Evolutionary conservation across 1,140 invertebrate genomes (phyloP).

Genomic region (Aphidius gifuensis): DNA sequence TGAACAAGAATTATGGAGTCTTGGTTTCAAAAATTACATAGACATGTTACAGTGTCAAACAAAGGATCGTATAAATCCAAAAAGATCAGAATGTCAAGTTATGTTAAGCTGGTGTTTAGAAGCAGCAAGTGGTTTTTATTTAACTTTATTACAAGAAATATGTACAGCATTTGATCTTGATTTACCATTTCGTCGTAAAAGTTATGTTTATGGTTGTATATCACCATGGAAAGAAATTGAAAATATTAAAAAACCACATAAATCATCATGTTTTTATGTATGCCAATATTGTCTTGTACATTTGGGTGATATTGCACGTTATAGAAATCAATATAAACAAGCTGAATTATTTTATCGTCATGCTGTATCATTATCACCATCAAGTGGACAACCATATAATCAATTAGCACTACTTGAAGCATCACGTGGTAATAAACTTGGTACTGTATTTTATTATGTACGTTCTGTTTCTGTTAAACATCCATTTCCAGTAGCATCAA

Average conservation of each 20-base stretch:
- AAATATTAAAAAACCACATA: slow-evolving; percentile 59
- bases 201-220: slow-evolving; percentile 53
- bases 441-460: slow-evolving; percentile 81
- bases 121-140: slow-evolving; percentile 80
- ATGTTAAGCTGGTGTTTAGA: slow-evolving; percentile 76
- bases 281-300: slow-evolving; percentile 85
- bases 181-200: slow-evolving; percentile 68
- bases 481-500: slow-evolving; percentile 77
- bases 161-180: slow-evolving; percentile 78
- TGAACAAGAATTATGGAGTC: slow-evolving; percentile 86
- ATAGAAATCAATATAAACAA: slow-evolving; percentile 73
- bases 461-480: slow-evolving; percentile 75
- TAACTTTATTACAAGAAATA: slow-evolving; percentile 77
- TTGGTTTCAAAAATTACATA: slow-evolving; percentile 86
- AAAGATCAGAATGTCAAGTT: slow-evolving; percentile 69
- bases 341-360: slow-evolving; percentile 72
- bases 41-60: slow-evolving; percentile 70
- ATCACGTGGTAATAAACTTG: slow-evolving; percentile 75
- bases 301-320: slow-evolving; percentile 81
- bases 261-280: slow-evolving; percentile 75
- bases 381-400: slow-evolving; percentile 85
- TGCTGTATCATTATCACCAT: slow-evolving; percentile 74
- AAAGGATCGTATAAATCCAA: slow-evolving; percentile 76
- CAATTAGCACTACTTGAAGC: slow-evolving; percentile 80
- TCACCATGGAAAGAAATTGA: slow-evolving; percentile 51